These are phyloP conservation scores for Terebella lapidaria DNA, from an alignment of 2,888 invertebrate species.

Conservation along the genomic window DNA sequence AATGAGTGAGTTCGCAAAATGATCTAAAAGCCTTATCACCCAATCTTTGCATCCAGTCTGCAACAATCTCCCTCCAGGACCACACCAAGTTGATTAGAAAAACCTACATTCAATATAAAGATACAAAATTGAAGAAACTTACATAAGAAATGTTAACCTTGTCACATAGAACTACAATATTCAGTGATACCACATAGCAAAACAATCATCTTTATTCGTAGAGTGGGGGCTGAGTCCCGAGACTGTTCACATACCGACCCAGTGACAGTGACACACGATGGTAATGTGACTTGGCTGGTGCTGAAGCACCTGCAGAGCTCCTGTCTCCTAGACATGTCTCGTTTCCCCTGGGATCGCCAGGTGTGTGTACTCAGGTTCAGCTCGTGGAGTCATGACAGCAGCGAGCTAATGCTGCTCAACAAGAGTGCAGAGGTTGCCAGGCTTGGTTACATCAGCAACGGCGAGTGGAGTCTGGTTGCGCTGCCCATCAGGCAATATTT, in stretches of 20 bases:
- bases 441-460: neutral
- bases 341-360: constrained; percentile 60
- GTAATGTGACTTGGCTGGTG: constrained; percentile 60
- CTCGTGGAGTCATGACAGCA: constrained; percentile 45
- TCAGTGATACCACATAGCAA: no score
- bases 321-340: constrained; percentile 58
- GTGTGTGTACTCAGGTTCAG: constrained; percentile 33
- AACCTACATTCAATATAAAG: no score
- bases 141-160: no score
- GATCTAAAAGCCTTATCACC: no score
- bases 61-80: no score
- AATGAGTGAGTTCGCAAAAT: constrained; percentile 6
- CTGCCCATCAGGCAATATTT: constrained; percentile 2
- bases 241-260: constrained; percentile 58
- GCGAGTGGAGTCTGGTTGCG: constrained; percentile 6
- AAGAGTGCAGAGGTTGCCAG: neutral
- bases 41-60: no score
- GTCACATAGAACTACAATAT: no score
- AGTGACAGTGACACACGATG: constrained; percentile 57
- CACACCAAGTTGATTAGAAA: no score
- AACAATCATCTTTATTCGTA: no score
- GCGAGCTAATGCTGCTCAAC: constrained; percentile 28
- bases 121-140: no score
- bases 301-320: constrained; percentile 59
- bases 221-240: neutral